These are phyloP conservation scores for Caprella mutica DNA, from an alignment of 2,888 invertebrate species.

Conservation along the genomic window DNA sequence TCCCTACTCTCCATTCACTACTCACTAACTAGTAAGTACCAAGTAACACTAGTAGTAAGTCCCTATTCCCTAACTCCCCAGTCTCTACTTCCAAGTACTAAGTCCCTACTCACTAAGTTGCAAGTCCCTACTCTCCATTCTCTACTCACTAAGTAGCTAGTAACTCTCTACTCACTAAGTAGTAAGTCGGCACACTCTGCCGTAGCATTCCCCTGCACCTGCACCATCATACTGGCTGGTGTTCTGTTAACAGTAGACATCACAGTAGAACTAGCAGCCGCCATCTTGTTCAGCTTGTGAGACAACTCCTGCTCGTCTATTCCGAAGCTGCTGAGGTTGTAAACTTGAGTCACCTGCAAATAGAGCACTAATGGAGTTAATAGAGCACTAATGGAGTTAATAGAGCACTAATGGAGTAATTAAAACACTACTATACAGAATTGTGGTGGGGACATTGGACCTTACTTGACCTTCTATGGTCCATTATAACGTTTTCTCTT, in stretches of 20 bases:
- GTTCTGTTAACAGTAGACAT: conserved; percentile 60
- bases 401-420: neutral
- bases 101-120: too few relatives aligned
- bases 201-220: conserved; percentile 86
- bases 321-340: conserved; percentile 77
- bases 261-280: conserved; percentile 75
- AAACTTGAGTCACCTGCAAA: conserved; percentile 66
- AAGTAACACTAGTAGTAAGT: too few relatives aligned
- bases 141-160: conserved; percentile 34
- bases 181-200: conserved; percentile 48
- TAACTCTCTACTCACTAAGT: conserved; percentile 37
- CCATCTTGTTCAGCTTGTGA: conserved; percentile 67
- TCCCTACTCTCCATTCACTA: too few relatives aligned
- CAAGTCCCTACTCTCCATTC: too few relatives aligned
- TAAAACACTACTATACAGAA: neutral
- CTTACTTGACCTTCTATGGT: neutral
- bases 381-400: neutral
- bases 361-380: neutral
- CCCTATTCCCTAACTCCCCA: too few relatives aligned
- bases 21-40: too few relatives aligned
- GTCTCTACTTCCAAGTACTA: too few relatives aligned
- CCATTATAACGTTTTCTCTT: too few relatives aligned
- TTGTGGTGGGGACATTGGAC: neutral
- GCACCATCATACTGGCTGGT: conserved; percentile 53
- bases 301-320: conserved; percentile 67